Conservation (phyloP, 2,888 invertebrate species). For the Ectropis crepuscularia region DNA sequence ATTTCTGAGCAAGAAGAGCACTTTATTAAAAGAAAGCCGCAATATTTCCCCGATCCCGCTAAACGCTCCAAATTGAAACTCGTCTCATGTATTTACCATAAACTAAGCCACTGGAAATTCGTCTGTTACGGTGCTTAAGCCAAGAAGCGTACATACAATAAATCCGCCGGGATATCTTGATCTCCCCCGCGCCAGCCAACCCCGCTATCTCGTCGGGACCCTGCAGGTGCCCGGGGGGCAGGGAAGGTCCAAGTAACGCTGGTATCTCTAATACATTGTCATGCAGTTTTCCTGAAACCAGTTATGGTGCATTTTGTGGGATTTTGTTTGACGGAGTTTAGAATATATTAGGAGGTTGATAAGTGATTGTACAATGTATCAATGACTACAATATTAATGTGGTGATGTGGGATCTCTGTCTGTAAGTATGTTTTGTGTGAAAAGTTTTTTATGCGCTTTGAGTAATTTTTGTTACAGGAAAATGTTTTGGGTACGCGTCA, state of each 20-base stretch:
- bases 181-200: not conserved
- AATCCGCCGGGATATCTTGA: conserved; percentile 36
- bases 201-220: not conserved
- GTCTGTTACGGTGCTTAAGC: conserved; percentile 44
- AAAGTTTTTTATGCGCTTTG: too few species aligned
- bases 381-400: not conserved
- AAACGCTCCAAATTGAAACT: conserved; percentile 33
- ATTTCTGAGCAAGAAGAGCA: not conserved
- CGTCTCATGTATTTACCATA: conserved; percentile 42
- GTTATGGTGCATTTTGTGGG: conserved; percentile 17
- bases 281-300: conserved; percentile 18
- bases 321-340: conserved; percentile 15
- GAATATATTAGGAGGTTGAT: not conserved
- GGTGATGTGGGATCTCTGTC: too few species aligned
- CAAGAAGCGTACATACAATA: conserved; percentile 41
- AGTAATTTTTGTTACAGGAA: too few species aligned
- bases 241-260: conserved; percentile 10
- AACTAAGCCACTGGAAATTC: conserved; percentile 47
- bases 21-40: conserved; percentile 4
- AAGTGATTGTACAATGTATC: conserved; percentile 4
- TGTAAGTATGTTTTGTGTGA: too few species aligned
- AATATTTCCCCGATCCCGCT: conserved; percentile 3
- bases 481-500: too few species aligned
- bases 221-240: not conserved
- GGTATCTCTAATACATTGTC: conserved; percentile 34